phyloP scores from a whole-genome alignment of 2,888 invertebrate genomes.

The Linyphia triangularis region DNA sequence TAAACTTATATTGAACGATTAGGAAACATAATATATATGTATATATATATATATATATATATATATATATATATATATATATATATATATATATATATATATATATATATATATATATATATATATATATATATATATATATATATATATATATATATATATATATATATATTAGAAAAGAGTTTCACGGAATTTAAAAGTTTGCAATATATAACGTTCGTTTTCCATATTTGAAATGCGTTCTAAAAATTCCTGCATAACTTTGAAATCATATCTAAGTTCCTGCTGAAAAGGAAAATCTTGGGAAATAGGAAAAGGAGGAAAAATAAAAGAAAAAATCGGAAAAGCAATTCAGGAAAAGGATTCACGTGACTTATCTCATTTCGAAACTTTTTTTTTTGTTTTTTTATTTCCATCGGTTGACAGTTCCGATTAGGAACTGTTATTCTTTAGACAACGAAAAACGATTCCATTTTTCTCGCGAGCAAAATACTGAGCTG shows the following conservation, averaged over 20 bases:
- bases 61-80: too few species aligned
- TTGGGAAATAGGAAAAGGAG: not conserved
- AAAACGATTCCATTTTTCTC: conserved; percentile 55
- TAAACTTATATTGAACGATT: too few species aligned
- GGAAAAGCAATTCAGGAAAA: conserved; percentile 61
- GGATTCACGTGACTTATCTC: conserved; percentile 55
- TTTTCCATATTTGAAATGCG: too few species aligned
- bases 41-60: too few species aligned
- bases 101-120: too few species aligned
- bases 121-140: too few species aligned
- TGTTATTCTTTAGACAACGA: conserved; percentile 53
- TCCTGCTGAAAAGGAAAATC: not conserved
- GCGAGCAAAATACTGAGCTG: conserved; percentile 13
- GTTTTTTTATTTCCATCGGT: conserved; percentile 1
- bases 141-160: too few species aligned
- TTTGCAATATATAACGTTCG: too few species aligned
- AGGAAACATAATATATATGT: too few species aligned
- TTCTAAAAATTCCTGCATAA: conserved; percentile 17
- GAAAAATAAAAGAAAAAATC: conserved; percentile 19
- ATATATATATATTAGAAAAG: too few species aligned
- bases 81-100: too few species aligned
- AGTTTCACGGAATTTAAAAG: too few species aligned
- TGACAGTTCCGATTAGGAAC: conserved; percentile 62
- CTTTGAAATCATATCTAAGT: conserved; percentile 23
- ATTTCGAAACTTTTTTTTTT: conserved; percentile 40